A percentile compares a stretch with the other conserved stretches of the same genome.
These are phyloP conservation scores for Ceramica pisi DNA, from an alignment of 2,888 invertebrate genomes.

Conservation along the genomic window DNA sequence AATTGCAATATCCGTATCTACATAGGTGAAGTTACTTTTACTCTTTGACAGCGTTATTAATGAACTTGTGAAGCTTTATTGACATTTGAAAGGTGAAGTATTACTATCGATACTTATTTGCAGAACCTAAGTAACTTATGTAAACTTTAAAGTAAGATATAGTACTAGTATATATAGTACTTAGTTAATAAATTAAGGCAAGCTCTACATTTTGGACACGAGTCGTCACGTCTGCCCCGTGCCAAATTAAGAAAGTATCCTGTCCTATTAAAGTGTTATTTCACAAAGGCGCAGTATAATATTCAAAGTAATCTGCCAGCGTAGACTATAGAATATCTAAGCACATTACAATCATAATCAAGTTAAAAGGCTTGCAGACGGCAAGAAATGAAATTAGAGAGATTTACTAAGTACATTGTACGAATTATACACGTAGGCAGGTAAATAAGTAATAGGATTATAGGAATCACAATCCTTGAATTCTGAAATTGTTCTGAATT, in stretches of 20 bases:
- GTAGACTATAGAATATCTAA: constrained; percentile 43
- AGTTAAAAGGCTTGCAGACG: constrained; percentile 35
- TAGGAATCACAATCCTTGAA: constrained; percentile 16
- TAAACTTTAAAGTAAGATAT: too few relatives aligned
- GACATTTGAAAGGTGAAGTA: neutral
- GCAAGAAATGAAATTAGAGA: constrained; percentile 48
- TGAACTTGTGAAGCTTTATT: neutral
- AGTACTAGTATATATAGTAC: neutral
- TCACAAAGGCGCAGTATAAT: constrained; percentile 11
- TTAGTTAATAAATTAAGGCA: constrained; percentile 2
- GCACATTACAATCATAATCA: constrained; percentile 49
- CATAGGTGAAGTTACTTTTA: neutral
- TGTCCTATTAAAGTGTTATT: constrained; percentile 33
- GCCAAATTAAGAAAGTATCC: constrained; percentile 49
- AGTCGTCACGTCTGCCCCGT: constrained; percentile 28
- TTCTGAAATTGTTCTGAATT: constrained; percentile 22
- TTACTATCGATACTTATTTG: neutral
- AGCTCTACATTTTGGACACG: constrained; percentile 17
- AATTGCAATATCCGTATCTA: constrained; percentile 1
- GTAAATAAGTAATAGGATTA: constrained; percentile 37
- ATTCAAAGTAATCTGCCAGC: constrained; percentile 30
- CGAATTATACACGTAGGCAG: constrained; percentile 31
- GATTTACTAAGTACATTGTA: constrained; percentile 38
- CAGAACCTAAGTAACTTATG: neutral
- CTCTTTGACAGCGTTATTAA: neutral